phyloP scores from a whole-genome alignment of 2,888 invertebrate species.

The Caenorhabditis wallacei region DNA sequence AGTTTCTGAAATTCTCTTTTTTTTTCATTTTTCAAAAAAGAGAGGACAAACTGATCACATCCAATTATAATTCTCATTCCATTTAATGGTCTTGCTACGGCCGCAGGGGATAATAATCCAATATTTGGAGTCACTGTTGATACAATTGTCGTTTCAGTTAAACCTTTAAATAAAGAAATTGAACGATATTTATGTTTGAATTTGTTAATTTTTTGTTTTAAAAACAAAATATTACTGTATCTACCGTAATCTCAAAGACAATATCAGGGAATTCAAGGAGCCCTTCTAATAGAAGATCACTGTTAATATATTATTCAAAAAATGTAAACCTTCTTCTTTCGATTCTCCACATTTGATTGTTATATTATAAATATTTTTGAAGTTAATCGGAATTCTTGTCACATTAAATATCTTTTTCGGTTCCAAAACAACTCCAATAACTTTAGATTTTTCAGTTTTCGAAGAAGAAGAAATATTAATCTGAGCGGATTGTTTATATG shows the following conservation, averaged over 20 bases:
- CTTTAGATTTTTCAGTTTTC: conserved; percentile 13
- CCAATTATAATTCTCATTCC: conserved; percentile 34
- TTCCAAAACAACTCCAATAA: background rate
- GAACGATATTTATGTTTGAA: no score
- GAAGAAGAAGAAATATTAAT: conserved; percentile 37
- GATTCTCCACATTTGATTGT: conserved; percentile 39
- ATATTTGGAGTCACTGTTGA: conserved; percentile 8
- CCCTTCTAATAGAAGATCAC: no score
- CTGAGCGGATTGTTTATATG: conserved; percentile 6
- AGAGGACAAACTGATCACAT: background rate
- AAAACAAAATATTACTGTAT: no score
- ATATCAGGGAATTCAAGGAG: no score
- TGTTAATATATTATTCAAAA: no score
- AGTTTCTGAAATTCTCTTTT: conserved; percentile 34
- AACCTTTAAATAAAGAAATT: conserved; percentile 4
- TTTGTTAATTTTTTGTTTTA: no score
- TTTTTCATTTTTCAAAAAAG: no score
- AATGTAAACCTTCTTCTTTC: conserved; percentile 40
- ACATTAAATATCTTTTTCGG: conserved; percentile 9
- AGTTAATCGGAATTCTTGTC: conserved; percentile 18
- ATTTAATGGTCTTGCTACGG: conserved; percentile 39
- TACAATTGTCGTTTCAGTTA: conserved; percentile 35
- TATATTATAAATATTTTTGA: conserved; percentile 26
- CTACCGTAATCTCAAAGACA: no score
- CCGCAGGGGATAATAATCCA: conserved; percentile 43